Evolutionary conservation across 2,113 vertebrate genomes (phyloP).

Genomic region (Eolophus roseicapilla): DNA sequence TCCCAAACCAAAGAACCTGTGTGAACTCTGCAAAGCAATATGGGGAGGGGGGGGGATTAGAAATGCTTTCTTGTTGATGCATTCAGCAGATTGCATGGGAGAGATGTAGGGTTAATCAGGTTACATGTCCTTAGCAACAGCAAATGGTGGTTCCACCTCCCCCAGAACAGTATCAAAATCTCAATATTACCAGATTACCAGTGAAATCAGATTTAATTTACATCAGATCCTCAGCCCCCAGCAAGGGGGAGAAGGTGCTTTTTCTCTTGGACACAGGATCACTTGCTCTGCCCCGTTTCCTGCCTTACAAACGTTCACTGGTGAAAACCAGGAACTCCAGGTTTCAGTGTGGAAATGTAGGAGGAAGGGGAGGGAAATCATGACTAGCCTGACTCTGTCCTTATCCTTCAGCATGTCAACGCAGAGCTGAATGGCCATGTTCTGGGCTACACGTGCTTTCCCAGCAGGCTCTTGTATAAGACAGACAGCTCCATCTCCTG

Average conservation of each 20-base stretch:
- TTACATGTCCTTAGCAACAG: neutral
- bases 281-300: neutral
- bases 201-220: neutral
- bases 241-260: too few species aligned
- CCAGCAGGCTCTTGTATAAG: neutral
- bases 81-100: neutral
- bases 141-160: neutral
- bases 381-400: neutral
- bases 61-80: neutral
- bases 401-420: neutral
- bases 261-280: neutral
- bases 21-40: neutral
- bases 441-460: neutral
- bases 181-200: neutral
- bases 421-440: neutral
- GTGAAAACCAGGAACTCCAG: neutral
- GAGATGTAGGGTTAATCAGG: neutral
- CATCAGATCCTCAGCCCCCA: neutral
- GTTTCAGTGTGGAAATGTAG: neutral
- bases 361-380: neutral
- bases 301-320: neutral
- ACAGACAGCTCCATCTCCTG: slow-evolving; percentile 4
- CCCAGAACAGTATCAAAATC: neutral
- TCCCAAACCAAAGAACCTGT: neutral
- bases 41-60: neutral